phyloP scores from a whole-genome alignment of 2,888 invertebrate genomes.

The Griposia aprilina region DNA sequence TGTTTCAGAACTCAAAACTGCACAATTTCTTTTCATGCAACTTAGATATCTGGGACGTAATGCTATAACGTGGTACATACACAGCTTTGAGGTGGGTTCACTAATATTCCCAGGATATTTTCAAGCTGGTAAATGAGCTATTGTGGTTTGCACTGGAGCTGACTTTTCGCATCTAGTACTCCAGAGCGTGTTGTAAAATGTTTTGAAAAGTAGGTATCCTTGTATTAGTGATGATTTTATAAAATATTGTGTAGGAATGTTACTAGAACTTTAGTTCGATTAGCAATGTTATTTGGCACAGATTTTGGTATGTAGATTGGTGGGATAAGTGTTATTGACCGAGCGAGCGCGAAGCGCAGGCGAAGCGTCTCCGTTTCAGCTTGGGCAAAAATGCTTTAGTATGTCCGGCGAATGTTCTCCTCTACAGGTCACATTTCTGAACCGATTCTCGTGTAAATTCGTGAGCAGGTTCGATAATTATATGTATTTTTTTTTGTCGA shows the following conservation, averaged over 20 bases:
- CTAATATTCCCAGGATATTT: constrained; percentile 53
- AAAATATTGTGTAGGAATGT: not conserved
- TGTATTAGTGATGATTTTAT: constrained; percentile 7
- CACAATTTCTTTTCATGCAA: constrained; percentile 73
- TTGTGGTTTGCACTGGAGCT: constrained; percentile 47
- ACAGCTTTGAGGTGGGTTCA: constrained; percentile 49
- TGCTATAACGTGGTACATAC: constrained; percentile 38
- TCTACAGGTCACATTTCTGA: too few relatives aligned
- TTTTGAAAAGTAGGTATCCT: constrained; percentile 25
- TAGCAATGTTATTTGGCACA: not conserved
- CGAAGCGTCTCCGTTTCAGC: too few relatives aligned
- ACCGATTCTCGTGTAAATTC: too few relatives aligned
- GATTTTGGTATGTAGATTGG: not conserved
- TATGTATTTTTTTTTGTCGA: too few relatives aligned
- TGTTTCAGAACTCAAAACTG: constrained; percentile 83
- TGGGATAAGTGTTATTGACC: not conserved
- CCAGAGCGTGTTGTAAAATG: constrained; percentile 32
- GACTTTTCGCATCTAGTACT: constrained; percentile 34
- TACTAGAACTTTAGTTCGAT: not conserved
- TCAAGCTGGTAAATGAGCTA: constrained; percentile 58
- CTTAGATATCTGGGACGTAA: constrained; percentile 62
- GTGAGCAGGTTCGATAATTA: too few relatives aligned
- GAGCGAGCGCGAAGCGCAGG: too few relatives aligned
- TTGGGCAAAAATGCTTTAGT: too few relatives aligned
- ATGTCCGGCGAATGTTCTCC: too few relatives aligned